These are phyloP conservation scores for Mesochorus sp. DNA, from an alignment of 2,888 invertebrate species.

Conservation along the genomic window DNA sequence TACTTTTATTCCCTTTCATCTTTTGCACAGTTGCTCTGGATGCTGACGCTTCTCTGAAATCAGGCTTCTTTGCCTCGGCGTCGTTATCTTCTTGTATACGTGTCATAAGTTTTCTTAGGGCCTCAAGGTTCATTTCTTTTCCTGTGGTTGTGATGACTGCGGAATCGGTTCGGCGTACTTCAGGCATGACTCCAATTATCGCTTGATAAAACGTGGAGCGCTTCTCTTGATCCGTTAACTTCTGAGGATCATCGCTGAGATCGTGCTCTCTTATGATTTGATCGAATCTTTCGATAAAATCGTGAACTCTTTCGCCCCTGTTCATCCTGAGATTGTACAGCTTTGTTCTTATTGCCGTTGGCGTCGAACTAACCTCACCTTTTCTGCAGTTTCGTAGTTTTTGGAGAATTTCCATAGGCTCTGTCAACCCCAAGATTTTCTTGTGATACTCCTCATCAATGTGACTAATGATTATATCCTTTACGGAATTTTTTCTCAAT, in stretches of 20 bases:
- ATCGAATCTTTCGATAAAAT: slow-evolving; percentile 55
- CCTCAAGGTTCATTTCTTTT: slow-evolving; percentile 54
- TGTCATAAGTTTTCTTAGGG: slow-evolving; percentile 32
- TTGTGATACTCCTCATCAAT: slow-evolving; percentile 59
- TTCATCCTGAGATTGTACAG: slow-evolving; percentile 37
- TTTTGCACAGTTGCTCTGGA: slow-evolving; percentile 27
- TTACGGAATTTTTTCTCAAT: slow-evolving; percentile 60
- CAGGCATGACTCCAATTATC: slow-evolving; percentile 46
- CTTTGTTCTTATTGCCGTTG: slow-evolving; percentile 55
- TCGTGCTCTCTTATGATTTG: slow-evolving; percentile 55
- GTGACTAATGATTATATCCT: slow-evolving; percentile 55
- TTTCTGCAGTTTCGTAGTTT: slow-evolving; percentile 53
- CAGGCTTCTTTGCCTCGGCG: slow-evolving; percentile 45
- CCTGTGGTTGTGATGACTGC: slow-evolving; percentile 12
- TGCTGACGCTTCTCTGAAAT: slow-evolving; percentile 27
- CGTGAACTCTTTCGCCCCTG: slow-evolving; percentile 49
- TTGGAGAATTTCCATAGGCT: slow-evolving; percentile 48
- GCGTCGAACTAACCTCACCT: slow-evolving; percentile 49
- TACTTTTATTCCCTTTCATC: slow-evolving; percentile 10
- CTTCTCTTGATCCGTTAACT: slow-evolving; percentile 42
- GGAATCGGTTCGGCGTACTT: slow-evolving; percentile 14
- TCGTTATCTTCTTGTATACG: slow-evolving; percentile 36
- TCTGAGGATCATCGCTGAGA: slow-evolving; percentile 35
- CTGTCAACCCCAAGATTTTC: slow-evolving; percentile 57
- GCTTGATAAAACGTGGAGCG: slow-evolving; percentile 60